Evolutionary conservation across 1,140 invertebrate species (phyloP), one percentile per base, ranked within the genome.

Genomic region (Andrena cerasifolii): DNA sequence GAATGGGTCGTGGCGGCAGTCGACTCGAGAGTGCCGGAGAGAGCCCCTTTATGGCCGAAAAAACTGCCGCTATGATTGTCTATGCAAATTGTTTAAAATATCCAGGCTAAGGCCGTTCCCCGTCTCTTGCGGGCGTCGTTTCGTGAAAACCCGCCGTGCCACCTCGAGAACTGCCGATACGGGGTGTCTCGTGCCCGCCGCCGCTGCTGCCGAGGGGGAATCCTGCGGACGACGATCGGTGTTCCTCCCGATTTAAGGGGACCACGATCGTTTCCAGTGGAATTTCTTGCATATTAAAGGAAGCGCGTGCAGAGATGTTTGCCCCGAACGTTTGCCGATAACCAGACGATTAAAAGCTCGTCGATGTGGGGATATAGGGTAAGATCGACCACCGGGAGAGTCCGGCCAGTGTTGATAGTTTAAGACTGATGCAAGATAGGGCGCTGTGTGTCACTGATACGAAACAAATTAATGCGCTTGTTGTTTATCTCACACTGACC

Each of bases 21-120:
- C 82, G 79, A 82, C 77, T 79, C 82, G 63, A 84, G 74, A 84
- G 74, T 82, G 80, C 65, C 79, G 82, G 80, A 47, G 72, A 78
- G 76, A 76, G 84, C 78, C 87, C 91, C 89, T 92, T 93, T 93
- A 92, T 79, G 88, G 84, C 79, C 88, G 85, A 90, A 92, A 92
- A 92, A 92, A 92, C 90, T 90, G 87, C 90, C 90, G 89, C 90
- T 90, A 92, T 89, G 89, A 93, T 92, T 93, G 89, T 91, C 89
- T 91, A 92, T 93, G 92, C 91, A 93, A 93, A 93, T 92, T 93
- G 91, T 92, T 92, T 92, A 90, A 92, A 90, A 92, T 92, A 92
- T 92, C 90, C 89, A 79, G 75, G 68, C 67, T 73, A 71, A 76
- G 77, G 72, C 67, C 63, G 78, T 74, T 78, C 28, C 65, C 47